Evolutionary conservation across 1,140 invertebrate genomes (phyloP), one percentile per base, ranked within the genome.

Genomic region (Ridgeia piscesae): DNA sequence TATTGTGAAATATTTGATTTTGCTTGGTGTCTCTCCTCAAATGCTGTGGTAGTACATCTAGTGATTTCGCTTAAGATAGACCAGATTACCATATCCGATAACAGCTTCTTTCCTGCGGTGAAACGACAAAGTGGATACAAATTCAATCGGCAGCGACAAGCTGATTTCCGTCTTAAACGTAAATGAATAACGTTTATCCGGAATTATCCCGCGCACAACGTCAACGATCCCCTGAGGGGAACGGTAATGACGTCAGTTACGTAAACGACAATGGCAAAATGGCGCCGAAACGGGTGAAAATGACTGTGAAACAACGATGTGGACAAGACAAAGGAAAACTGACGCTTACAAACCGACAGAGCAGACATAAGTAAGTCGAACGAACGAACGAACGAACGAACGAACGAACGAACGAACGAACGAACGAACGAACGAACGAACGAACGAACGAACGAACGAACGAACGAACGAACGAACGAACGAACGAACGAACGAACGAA

Each of bases 131-230:
- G 27, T 9, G 58, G 27, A 77, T 31, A 77, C 58, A 77, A 17
- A 77, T 8, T 77, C 27, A 9, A 31, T 77, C 6, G 11, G 27
- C 4, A 77, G 27, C 27, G 27, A 21, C 58, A 77, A 77, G 27
- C 58, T 77, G 58, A 77, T 77, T 77, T 77, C 58, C 58, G 58
- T 77, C 58, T 77, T 77, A 77, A 77, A 77, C 58, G 58, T 77
- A 77, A 77, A 77, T 31, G 11, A 77, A 77, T 77, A 77, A 77
- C 58, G 27, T 21, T 77, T 17, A 77, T 77, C 58, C 58, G 58
- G 58, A 77, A 77, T 27, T 17, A 27, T 31, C 0, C 27, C 58
- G 58, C 58, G 42, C 11, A 4, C 42, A n/a, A 0, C 8, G 48
- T 50, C 48, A 9, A 21, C 58, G 58, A 77, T 77, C 58, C 58